Conservation (phyloP, 2,797 vertebrate species). For the Sebastes vulpes region DNA sequence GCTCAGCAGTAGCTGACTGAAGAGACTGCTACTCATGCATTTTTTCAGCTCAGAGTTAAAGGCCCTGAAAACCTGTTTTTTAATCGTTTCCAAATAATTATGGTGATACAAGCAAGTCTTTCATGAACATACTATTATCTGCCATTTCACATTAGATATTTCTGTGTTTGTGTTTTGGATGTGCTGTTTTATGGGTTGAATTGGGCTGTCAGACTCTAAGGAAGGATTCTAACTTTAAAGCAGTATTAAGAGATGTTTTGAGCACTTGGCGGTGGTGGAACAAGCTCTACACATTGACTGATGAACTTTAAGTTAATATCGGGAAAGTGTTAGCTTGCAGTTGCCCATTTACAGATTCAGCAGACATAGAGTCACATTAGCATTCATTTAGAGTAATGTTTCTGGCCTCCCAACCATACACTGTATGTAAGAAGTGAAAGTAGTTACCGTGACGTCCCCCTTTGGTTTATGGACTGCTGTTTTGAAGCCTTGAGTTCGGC, state of each 20-base stretch:
- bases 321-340: background rate
- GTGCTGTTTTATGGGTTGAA: background rate
- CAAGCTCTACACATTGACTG: background rate
- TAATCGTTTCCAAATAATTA: background rate
- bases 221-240: background rate
- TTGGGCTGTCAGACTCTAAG: background rate
- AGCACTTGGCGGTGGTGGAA: background rate
- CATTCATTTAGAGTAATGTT: background rate
- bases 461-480: too few species aligned
- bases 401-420: background rate
- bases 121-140: background rate
- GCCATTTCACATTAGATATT: background rate
- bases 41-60: constrained; percentile 14
- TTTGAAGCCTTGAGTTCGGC: too few species aligned
- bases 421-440: too few species aligned
- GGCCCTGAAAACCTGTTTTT: background rate
- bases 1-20: background rate
- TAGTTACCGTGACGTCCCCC: too few species aligned
- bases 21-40: background rate
- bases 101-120: background rate
- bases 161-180: background rate
- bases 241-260: background rate
- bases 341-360: background rate
- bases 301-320: background rate
- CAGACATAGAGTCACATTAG: background rate